Evolutionary conservation across 2,888 invertebrate species (phyloP).

Genomic region (Ganaspis brasiliensis): DNA sequence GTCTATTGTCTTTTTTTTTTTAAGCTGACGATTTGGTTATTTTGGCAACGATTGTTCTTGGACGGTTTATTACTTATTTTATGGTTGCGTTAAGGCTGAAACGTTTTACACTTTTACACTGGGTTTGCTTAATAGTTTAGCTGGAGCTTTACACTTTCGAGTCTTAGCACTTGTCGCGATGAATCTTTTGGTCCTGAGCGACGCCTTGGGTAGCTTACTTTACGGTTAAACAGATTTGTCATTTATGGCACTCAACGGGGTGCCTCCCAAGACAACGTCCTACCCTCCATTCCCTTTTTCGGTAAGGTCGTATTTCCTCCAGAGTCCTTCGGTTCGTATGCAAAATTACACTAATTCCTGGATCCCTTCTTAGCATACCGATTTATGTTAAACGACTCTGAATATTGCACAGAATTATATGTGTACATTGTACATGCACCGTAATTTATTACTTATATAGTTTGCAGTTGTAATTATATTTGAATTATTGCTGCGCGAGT

Average conservation of each 20-base stretch:
- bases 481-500: too few species aligned
- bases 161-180: slow-evolving; percentile 6
- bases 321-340: slow-evolving; percentile 7
- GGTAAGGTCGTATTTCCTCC: slow-evolving; percentile 9
- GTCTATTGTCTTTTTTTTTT: not conserved
- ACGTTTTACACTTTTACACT: not conserved
- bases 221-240: slow-evolving; percentile 56
- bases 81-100: not conserved
- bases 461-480: too few species aligned
- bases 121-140: slow-evolving; percentile 15
- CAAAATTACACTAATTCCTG: slow-evolving; percentile 24
- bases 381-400: slow-evolving; percentile 7
- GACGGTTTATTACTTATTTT: slow-evolving; percentile 16
- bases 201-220: slow-evolving; percentile 44
- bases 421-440: not conserved
- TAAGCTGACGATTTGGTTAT: not conserved
- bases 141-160: not conserved
- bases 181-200: slow-evolving; percentile 12
- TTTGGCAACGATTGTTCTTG: not conserved
- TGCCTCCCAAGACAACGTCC: slow-evolving; percentile 54
- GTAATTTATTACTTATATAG: too few species aligned
- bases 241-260: slow-evolving; percentile 57
- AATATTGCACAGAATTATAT: not conserved
- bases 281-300: slow-evolving; percentile 7
- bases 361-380: not conserved